phyloP scores from a whole-genome alignment of 2,113 vertebrate genomes.

The Cichladusa arquata region DNA sequence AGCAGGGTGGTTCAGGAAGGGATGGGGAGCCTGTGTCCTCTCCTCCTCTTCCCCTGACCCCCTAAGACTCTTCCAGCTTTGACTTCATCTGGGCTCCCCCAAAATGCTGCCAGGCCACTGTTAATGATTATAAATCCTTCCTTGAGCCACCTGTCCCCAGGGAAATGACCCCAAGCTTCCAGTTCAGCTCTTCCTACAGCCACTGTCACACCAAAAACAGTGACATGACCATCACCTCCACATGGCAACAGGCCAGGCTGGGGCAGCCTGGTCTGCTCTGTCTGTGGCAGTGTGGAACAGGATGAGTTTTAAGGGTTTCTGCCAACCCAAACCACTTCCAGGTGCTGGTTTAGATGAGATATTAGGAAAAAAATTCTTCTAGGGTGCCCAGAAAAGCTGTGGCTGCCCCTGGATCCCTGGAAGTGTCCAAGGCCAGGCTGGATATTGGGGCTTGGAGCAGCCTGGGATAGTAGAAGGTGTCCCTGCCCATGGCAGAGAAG shows the following conservation, averaged over 20 bases:
- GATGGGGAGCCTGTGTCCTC: fast-evolving
- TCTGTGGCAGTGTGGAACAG: background rate
- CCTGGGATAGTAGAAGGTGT: background rate
- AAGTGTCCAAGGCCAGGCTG: background rate
- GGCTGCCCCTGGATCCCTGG: background rate
- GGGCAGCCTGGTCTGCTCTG: background rate
- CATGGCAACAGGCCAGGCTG: background rate
- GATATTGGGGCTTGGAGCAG: background rate
- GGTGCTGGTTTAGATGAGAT: no score
- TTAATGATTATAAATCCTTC: background rate
- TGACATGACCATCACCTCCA: fast-evolving
- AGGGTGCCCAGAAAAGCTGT: background rate
- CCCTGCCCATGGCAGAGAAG: no score
- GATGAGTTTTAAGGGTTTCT: background rate
- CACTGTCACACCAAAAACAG: background rate
- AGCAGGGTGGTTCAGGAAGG: background rate
- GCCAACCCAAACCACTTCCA: no score
- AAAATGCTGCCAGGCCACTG: background rate
- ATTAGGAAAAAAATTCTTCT: no score
- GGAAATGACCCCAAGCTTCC: background rate
- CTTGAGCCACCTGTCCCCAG: fast-evolving
- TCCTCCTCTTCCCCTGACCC: no score
- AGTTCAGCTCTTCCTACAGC: background rate
- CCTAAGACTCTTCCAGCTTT: background rate
- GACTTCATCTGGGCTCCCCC: background rate